Evolutionary conservation across 2,113 vertebrate genomes (phyloP).

Genomic region (Okapia johnstoni): DNA sequence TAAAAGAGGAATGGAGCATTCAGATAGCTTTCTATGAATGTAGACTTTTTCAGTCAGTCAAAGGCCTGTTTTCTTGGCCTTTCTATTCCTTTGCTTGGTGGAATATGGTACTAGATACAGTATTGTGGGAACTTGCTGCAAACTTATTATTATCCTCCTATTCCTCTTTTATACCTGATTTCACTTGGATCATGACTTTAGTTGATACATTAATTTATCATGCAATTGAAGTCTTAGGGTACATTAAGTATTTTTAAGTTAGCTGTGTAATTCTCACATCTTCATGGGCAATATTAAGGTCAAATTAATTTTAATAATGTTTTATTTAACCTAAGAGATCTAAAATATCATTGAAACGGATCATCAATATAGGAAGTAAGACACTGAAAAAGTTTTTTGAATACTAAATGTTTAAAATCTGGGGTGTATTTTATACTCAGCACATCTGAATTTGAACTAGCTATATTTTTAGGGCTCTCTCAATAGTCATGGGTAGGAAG

Average conservation of each 20-base stretch:
- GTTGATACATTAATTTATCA: neutral
- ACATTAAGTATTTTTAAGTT: neutral
- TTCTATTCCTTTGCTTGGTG: neutral
- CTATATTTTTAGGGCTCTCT: neutral
- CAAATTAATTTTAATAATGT: neutral
- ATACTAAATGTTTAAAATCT: neutral
- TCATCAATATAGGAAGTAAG: neutral
- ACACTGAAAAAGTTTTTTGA: neutral
- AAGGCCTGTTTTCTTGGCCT: neutral
- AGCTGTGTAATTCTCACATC: neutral
- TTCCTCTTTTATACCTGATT: neutral
- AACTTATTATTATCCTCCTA: neutral
- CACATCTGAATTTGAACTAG: neutral
- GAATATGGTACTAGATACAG: neutral
- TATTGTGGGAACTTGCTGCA: neutral
- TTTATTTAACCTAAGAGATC: neutral
- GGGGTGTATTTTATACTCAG: neutral
- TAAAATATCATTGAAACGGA: neutral
- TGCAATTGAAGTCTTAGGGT: neutral
- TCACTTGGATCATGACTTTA: neutral
- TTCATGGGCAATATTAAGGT: neutral
- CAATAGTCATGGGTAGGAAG: neutral
- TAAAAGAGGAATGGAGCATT: neutral
- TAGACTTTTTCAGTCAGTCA: neutral
- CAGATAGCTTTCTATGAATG: neutral